Conservation (phyloP, 1,140 invertebrate genomes). For the Zophobas atratus region DNA sequence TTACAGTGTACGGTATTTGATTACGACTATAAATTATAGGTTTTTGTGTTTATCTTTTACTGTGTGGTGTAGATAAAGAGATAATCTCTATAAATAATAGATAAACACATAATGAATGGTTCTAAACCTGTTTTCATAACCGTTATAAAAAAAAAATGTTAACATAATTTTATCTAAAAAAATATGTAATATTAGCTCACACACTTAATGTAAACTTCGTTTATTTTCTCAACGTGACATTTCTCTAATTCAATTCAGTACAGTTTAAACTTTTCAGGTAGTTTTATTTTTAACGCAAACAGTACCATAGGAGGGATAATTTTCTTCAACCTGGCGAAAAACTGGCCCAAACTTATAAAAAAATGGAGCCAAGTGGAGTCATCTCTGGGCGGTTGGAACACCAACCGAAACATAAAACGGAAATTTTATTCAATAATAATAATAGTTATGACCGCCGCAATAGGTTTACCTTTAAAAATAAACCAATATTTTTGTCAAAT, state of each 20-base stretch:
- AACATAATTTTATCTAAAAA: too few species aligned
- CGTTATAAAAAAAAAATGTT: too few species aligned
- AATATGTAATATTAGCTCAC: too few species aligned
- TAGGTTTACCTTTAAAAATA: constrained; percentile 1
- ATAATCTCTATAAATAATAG: too few species aligned
- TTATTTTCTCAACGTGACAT: not conserved
- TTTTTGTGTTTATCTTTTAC: too few species aligned
- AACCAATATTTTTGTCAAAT: not conserved
- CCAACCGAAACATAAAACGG: not conserved
- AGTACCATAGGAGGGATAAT: constrained; percentile 4
- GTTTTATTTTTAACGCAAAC: constrained; percentile 37
- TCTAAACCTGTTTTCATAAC: too few species aligned
- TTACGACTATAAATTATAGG: too few species aligned
- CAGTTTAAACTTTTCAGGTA: not conserved
- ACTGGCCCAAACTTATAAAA: constrained; percentile 15
- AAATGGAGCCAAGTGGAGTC: constrained; percentile 25
- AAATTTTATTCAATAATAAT: not conserved
- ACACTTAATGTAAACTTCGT: not conserved
- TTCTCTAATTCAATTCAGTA: not conserved
- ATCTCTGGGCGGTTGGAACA: constrained; percentile 7
- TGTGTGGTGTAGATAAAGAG: too few species aligned
- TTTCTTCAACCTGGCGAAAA: constrained; percentile 30
- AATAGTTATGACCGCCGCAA: constrained; percentile 3
- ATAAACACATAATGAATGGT: too few species aligned
- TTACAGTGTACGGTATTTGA: too few species aligned